Conservation (phyloP, 1,140 invertebrate species). For the Magallana angulata region DNA sequence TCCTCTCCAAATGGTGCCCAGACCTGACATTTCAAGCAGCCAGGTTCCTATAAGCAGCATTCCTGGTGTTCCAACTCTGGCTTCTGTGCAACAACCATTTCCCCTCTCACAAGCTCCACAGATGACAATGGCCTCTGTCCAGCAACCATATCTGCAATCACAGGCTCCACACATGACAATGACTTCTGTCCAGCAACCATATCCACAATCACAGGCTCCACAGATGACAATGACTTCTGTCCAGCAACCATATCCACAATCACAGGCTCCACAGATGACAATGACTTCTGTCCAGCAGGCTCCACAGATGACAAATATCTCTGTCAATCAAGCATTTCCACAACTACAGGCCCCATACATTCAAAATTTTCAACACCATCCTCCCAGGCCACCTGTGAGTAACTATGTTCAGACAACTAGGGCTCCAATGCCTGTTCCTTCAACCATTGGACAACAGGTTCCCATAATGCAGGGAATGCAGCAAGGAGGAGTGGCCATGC, state of each 20-base stretch:
- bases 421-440: not conserved
- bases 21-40: slow-evolving; percentile 4
- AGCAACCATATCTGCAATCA: too few relatives aligned
- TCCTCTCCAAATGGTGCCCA: not conserved
- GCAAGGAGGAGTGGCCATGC: not conserved
- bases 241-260: too few relatives aligned
- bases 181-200: too few relatives aligned
- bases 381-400: not conserved
- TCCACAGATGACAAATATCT: too few relatives aligned
- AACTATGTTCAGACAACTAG: not conserved
- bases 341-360: not conserved
- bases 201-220: too few relatives aligned
- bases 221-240: too few relatives aligned
- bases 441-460: not conserved
- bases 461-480: not conserved
- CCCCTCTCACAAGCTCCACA: not conserved
- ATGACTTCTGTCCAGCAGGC: too few relatives aligned
- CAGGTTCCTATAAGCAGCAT: slow-evolving; percentile 8
- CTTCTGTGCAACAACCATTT: slow-evolving; percentile 1
- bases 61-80: slow-evolving; percentile 11
- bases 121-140: too few relatives aligned
- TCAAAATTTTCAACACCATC: not conserved
- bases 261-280: too few relatives aligned
- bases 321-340: too few relatives aligned
- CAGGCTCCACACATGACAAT: too few relatives aligned